These are phyloP conservation scores for Gymnoscopelus microlampas DNA, from an alignment of 2,797 vertebrate species.

Conservation along the genomic window DNA sequence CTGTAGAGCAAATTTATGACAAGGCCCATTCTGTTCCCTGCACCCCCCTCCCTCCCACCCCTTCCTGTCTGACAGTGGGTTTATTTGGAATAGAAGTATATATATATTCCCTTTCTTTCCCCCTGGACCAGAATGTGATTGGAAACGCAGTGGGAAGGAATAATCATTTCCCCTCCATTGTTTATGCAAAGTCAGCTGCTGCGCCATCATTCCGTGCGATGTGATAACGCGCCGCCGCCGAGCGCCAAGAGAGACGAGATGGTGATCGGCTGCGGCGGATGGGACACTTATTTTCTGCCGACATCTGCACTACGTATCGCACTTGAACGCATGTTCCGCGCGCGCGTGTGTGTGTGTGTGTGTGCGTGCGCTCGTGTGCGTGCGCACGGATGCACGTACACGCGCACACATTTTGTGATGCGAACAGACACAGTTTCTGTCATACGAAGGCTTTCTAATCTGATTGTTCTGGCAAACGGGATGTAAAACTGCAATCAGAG, in stretches of 20 bases:
- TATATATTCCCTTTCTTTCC: background rate
- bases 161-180: background rate
- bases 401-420: no score
- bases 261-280: no score
- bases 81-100: no score
- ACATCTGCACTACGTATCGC: slow-evolving; percentile 67
- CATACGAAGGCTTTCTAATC: slow-evolving; percentile 48
- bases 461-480: slow-evolving; percentile 73
- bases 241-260: no score
- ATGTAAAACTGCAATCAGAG: slow-evolving; percentile 74
- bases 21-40: no score
- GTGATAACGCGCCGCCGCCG: no score
- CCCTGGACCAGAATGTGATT: background rate
- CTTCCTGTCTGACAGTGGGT: no score
- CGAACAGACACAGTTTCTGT: no score
- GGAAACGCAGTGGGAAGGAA: background rate
- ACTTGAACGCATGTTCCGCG: background rate
- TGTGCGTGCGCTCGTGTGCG: slow-evolving; percentile 16
- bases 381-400: no score
- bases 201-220: background rate
- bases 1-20: no score
- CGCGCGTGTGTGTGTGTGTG: slow-evolving; percentile 44
- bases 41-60: no score
- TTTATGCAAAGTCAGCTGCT: slow-evolving; percentile 14
- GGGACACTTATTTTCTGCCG: slow-evolving; percentile 53